Conservation (phyloP, 2,113 vertebrate species). For the Narcine bancroftii region DNA sequence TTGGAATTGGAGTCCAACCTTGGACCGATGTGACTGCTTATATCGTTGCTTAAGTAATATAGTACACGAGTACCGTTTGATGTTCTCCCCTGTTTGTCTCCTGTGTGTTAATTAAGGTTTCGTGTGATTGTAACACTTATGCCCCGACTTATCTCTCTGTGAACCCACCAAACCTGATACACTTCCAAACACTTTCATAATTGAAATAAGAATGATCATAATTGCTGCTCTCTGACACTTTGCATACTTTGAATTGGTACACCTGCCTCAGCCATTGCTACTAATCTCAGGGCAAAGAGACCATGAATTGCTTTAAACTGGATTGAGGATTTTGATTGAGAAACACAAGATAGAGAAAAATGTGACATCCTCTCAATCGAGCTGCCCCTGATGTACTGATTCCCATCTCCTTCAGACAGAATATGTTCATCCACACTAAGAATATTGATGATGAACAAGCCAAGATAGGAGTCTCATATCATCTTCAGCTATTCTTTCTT, state of each 20-base stretch:
- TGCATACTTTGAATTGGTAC: not conserved
- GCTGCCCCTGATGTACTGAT: not conserved
- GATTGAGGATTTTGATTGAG: not conserved
- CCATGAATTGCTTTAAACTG: not conserved
- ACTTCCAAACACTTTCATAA: too few relatives aligned
- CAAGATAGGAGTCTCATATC: not conserved
- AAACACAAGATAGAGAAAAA: not conserved
- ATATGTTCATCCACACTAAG: not conserved
- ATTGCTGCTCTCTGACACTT: not conserved
- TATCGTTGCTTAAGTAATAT: too few relatives aligned
- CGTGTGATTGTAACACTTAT: too few relatives aligned
- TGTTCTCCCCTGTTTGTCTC: too few relatives aligned
- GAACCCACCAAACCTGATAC: too few relatives aligned
- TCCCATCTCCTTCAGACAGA: not conserved
- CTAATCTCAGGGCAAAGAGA: not conserved
- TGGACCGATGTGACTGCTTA: too few relatives aligned
- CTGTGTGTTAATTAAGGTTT: too few relatives aligned
- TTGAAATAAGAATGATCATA: not conserved
- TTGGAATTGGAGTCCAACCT: too few relatives aligned
- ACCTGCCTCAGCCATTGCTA: not conserved
- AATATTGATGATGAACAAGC: not conserved
- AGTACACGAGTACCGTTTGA: too few relatives aligned
- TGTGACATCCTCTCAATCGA: not conserved
- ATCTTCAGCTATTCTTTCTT: not conserved
- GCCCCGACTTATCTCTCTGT: too few relatives aligned